These are phyloP conservation scores for Drosophila meridionalis DNA, from an alignment of 2,888 invertebrate genomes.

Conservation along the genomic window DNA sequence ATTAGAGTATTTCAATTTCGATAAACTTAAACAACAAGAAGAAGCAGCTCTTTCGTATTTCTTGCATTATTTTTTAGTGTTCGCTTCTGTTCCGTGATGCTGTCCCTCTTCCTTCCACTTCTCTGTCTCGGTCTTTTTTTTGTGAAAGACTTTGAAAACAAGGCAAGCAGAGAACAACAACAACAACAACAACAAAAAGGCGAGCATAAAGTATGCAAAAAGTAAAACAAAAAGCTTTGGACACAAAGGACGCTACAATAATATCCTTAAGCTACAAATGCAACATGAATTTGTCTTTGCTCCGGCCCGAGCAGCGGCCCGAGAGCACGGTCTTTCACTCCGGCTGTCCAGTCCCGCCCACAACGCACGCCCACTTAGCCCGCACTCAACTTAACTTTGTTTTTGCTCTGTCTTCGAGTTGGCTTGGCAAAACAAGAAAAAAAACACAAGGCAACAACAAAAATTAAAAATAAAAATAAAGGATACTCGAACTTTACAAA, in stretches of 20 bases:
- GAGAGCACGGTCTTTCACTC: slow-evolving; percentile 11
- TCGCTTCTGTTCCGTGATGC: slow-evolving; percentile 5
- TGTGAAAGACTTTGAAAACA: slow-evolving; percentile 62
- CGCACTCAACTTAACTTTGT: slow-evolving; percentile 52
- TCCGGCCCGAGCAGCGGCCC: slow-evolving; percentile 42
- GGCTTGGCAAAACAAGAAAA: slow-evolving; percentile 41
- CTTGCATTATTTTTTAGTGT: slow-evolving; percentile 12
- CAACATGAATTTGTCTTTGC: slow-evolving; percentile 80
- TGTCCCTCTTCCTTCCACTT: neutral
- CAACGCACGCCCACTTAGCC: slow-evolving; percentile 25
- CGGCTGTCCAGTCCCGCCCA: slow-evolving; percentile 26
- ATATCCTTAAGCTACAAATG: slow-evolving; percentile 81
- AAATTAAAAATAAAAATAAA: slow-evolving; percentile 49
- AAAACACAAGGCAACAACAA: slow-evolving; percentile 5
- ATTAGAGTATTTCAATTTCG: neutral
- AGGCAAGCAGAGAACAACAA: slow-evolving; percentile 36
- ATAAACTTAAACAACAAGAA: fast-evolving
- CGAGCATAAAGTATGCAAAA: slow-evolving; percentile 69
- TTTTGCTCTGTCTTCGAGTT: slow-evolving; percentile 64
- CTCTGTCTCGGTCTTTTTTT: slow-evolving; percentile 11
- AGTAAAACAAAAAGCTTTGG: slow-evolving; percentile 65
- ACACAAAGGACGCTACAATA: slow-evolving; percentile 77
- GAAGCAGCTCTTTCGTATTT: neutral
- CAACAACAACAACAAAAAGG: neutral
- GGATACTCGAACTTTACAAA: slow-evolving; percentile 79